Evolutionary conservation across 2,113 vertebrate species (phyloP).

Genomic region (Gnathochromis pfefferi): DNA sequence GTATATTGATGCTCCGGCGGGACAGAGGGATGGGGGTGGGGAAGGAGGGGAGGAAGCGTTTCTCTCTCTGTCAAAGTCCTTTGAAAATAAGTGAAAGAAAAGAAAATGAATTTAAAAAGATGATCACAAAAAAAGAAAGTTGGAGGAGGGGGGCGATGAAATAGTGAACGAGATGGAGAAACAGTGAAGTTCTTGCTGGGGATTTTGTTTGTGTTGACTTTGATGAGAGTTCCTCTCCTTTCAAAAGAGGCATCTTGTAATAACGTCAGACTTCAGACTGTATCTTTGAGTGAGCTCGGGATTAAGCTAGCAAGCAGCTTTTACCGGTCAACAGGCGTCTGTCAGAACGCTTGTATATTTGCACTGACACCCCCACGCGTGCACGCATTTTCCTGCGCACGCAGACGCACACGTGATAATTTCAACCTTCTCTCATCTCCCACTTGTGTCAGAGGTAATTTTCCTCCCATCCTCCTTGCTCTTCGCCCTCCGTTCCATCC

Average conservation of each 20-base stretch:
- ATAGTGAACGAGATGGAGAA: neutral
- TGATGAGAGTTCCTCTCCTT: neutral
- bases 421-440: constrained; percentile 34
- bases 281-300: neutral
- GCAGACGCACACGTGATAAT: constrained; percentile 18
- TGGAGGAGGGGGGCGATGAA: neutral
- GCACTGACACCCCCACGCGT: neutral
- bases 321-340: neutral
- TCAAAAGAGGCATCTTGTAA: neutral
- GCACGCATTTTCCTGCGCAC: neutral
- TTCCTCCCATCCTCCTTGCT: constrained; percentile 35
- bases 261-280: neutral
- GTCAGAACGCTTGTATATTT: neutral
- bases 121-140: neutral
- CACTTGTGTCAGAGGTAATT: constrained; percentile 47
- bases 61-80: neutral
- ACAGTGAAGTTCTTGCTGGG: neutral
- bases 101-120: neutral
- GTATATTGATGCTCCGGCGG: constrained; percentile 40
- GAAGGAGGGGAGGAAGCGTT: neutral
- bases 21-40: neutral
- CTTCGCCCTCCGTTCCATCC: constrained; percentile 12
- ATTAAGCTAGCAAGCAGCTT: neutral
- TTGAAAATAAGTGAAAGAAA: constrained; percentile 13
- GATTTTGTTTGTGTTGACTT: neutral